phyloP scores from a whole-genome alignment of 2,888 invertebrate genomes.

The Amphipyra tragopoginis region DNA sequence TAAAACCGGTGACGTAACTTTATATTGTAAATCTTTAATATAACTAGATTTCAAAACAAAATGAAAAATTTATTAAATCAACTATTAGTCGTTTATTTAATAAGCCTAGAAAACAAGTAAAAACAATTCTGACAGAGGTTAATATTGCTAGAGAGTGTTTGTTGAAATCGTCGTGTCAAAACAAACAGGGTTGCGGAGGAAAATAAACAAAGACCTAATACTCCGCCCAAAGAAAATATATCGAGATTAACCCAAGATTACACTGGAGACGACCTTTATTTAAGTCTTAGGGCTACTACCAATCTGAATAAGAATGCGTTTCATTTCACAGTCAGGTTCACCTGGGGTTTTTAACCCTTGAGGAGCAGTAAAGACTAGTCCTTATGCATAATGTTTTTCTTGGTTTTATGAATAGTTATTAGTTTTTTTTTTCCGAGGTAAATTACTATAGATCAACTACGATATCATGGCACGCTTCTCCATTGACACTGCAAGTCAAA shows the following conservation, averaged over 20 bases:
- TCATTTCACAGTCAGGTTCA: slow-evolving; percentile 22
- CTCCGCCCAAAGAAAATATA: slow-evolving; percentile 29
- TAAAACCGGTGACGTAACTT: too few species aligned
- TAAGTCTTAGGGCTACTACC: slow-evolving; percentile 10
- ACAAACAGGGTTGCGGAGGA: not conserved
- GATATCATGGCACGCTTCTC: too few species aligned
- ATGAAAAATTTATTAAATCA: not conserved
- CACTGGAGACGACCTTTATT: slow-evolving; percentile 6
- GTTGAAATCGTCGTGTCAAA: not conserved
- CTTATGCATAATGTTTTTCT: too few species aligned
- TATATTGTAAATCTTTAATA: too few species aligned
- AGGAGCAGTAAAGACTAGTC: too few species aligned
- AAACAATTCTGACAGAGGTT: not conserved
- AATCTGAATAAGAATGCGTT: slow-evolving; percentile 34
- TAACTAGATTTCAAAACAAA: too few species aligned
- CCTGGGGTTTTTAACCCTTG: too few species aligned
- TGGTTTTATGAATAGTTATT: too few species aligned
- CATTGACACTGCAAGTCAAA: too few species aligned
- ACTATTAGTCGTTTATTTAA: not conserved
- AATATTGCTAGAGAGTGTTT: not conserved
- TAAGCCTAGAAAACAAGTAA: slow-evolving; percentile 1
- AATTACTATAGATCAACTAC: too few species aligned
- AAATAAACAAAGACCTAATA: slow-evolving; percentile 27
- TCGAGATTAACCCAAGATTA: not conserved
- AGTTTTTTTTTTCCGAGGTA: too few species aligned